These are phyloP conservation scores for Eristalis tenax DNA, from an alignment of 2,888 invertebrate genomes.

Conservation along the genomic window DNA sequence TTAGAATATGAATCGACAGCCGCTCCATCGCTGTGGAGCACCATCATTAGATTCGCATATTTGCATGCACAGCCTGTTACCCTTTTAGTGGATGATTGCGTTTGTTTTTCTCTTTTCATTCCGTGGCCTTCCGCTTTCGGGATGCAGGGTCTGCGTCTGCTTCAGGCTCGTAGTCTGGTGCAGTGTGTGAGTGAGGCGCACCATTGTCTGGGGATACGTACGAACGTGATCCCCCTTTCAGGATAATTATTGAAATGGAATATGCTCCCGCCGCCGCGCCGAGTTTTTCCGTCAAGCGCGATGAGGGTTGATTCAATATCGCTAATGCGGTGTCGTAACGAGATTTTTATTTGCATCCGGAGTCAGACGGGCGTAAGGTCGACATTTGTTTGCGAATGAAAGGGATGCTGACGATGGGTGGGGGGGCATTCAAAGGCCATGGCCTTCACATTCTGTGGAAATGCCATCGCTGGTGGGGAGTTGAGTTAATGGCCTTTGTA, in stretches of 20 bases:
- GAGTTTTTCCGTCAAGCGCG: neutral
- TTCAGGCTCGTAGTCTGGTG: neutral
- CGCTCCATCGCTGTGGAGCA: constrained; percentile 10
- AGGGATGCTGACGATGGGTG: too few species aligned
- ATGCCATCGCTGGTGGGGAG: too few species aligned
- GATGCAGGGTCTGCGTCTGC: neutral
- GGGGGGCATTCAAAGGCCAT: too few species aligned
- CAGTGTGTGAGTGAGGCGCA: neutral
- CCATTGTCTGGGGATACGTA: neutral
- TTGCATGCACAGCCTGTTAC: constrained; percentile 20
- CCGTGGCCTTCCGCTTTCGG: neutral
- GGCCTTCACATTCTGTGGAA: too few species aligned
- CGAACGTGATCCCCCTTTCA: too few species aligned
- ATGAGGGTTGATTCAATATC: neutral
- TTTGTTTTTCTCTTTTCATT: neutral
- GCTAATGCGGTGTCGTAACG: neutral
- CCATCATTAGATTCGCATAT: constrained; percentile 38
- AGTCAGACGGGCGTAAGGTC: too few species aligned
- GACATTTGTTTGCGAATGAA: too few species aligned
- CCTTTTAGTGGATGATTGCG: neutral
- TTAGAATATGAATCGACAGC: neutral
- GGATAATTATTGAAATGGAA: neutral
- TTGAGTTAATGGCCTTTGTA: too few species aligned
- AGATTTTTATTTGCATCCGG: neutral
- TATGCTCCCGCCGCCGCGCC: neutral